These are phyloP conservation scores for Oreochromis mossambicus DNA, from an alignment of 2,797 vertebrate genomes.

Conservation along the genomic window DNA sequence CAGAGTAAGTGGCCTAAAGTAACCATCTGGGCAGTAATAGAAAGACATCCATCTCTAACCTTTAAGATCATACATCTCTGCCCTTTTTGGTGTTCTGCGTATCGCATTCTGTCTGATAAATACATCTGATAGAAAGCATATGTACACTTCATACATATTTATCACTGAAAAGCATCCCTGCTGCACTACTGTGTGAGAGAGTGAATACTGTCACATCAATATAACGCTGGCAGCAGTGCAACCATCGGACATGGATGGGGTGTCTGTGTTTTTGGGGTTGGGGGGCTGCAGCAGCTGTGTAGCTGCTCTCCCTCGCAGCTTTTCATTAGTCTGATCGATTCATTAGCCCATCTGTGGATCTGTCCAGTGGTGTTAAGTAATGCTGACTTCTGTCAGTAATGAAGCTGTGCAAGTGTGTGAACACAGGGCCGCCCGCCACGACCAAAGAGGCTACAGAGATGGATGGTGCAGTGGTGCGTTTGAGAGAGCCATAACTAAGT, in stretches of 20 bases:
- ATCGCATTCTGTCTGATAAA: background rate
- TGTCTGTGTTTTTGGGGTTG: background rate
- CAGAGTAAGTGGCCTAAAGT: background rate
- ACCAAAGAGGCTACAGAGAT: slow-evolving; percentile 27
- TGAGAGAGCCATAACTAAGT: background rate
- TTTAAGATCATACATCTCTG: background rate
- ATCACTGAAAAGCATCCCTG: slow-evolving; percentile 8
- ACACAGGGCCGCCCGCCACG: background rate
- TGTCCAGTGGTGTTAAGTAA: slow-evolving; percentile 15
- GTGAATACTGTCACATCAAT: slow-evolving; percentile 21
- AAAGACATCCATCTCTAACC: background rate
- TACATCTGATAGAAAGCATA: background rate
- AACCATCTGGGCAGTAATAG: slow-evolving; percentile 3
- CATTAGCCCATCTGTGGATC: background rate
- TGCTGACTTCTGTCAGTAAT: slow-evolving; percentile 3
- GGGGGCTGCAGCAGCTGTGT: slow-evolving; percentile 40
- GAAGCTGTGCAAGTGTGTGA: slow-evolving; percentile 12
- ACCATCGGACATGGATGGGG: slow-evolving; percentile 2
- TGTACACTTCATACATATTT: background rate
- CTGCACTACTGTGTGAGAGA: background rate
- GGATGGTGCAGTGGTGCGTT: slow-evolving; percentile 1
- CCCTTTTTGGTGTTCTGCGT: background rate
- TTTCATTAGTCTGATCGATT: slow-evolving; percentile 42
- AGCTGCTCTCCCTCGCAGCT: slow-evolving; percentile 35
- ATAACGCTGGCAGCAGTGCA: slow-evolving; percentile 6